Conservation (phyloP, 2,797 vertebrate genomes). For the Eulemur rubriventer region DNA sequence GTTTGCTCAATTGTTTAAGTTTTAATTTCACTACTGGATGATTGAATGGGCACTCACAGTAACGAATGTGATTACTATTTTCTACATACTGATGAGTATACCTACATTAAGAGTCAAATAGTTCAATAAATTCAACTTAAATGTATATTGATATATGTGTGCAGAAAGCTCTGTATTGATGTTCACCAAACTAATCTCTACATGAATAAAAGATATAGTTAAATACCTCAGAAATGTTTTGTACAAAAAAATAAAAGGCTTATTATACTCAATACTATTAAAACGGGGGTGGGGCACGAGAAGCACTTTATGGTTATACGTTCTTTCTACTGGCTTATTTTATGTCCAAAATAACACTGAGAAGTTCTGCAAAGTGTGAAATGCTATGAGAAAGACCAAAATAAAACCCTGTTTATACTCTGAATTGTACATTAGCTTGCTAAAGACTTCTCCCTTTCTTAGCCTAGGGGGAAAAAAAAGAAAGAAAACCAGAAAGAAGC, state of each 20-base stretch:
- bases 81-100: neutral
- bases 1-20: neutral
- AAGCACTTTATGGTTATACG: neutral
- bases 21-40: neutral
- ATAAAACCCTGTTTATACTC: neutral
- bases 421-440: neutral
- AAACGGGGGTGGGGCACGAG: neutral
- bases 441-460: neutral
- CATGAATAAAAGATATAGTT: neutral
- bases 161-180: neutral
- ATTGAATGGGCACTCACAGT: neutral
- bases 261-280: neutral
- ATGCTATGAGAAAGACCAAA: neutral
- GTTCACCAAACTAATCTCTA: neutral
- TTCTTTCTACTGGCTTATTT: slow-evolving; percentile 21
- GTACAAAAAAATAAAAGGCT: neutral
- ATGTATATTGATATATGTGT: neutral
- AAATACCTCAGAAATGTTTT: neutral
- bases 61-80: neutral
- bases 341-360: neutral
- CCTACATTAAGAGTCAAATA: neutral
- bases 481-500: neutral
- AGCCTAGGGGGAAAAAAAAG: neutral
- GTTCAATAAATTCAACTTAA: neutral
- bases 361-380: neutral